A percentile compares a stretch with the other conserved stretches of the same genome.
Conservation (phyloP, 2,113 vertebrate species). For the Danionella cerebrum region DNA sequence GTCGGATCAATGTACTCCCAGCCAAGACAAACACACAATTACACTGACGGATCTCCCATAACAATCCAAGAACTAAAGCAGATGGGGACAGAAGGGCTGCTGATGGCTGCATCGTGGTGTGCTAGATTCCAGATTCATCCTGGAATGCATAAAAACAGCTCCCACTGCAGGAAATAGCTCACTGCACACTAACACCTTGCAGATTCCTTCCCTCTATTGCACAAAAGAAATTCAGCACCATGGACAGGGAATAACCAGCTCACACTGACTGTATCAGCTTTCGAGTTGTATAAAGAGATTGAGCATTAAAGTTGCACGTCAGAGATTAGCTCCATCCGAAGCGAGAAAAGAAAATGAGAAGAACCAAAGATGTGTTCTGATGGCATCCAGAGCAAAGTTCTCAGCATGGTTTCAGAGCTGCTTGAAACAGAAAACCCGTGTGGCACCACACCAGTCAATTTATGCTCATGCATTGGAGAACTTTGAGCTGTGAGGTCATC, state of each 20-base stretch:
- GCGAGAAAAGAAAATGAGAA: not conserved
- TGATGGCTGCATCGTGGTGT: not conserved
- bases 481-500: not conserved
- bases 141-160: constrained; percentile 10
- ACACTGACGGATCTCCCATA: constrained; percentile 9
- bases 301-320: not conserved
- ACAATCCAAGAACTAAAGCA: constrained; percentile 2
- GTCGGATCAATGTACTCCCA: constrained; percentile 14
- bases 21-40: constrained; percentile 19
- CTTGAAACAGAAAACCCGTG: constrained; percentile 19
- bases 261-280: not conserved
- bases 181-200: constrained; percentile 5
- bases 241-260: not conserved
- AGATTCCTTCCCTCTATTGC: not conserved
- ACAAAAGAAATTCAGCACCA: constrained; percentile 25
- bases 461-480: not conserved
- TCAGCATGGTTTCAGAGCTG: constrained; percentile 21
- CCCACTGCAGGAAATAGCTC: constrained; percentile 14
- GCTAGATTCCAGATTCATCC: constrained; percentile 6
- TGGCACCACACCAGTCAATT: constrained; percentile 2
- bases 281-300: not conserved
- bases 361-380: constrained; percentile 13
- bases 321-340: not conserved
- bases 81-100: constrained; percentile 1
- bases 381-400: constrained; percentile 23